These are phyloP conservation scores for Telmatherina bonti DNA, from an alignment of 2,797 vertebrate genomes.

Conservation along the genomic window DNA sequence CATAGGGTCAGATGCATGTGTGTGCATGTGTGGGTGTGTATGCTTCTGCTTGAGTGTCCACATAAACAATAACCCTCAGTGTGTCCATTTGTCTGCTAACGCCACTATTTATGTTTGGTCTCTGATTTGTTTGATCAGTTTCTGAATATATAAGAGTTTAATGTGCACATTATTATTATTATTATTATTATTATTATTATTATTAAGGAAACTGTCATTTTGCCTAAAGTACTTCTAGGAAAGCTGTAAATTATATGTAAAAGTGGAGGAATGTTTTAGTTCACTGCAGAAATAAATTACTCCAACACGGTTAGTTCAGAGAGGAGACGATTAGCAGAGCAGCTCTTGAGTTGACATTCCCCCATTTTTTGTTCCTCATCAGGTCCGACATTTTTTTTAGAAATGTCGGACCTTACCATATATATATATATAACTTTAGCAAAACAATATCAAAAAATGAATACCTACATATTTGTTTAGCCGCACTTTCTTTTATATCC, in stretches of 20 bases:
- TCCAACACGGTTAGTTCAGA: not conserved
- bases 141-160: not conserved
- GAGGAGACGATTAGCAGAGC: no score
- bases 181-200: no score
- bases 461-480: no score
- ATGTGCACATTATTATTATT: no score
- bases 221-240: not conserved
- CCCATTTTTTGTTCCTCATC: no score
- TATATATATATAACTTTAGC: no score
- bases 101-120: not conserved
- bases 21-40: slow-evolving; percentile 25
- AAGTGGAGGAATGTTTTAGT: not conserved
- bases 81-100: not conserved
- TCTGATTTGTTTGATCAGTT: not conserved
- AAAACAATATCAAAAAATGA: no score
- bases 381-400: no score
- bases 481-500: no score
- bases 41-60: not conserved
- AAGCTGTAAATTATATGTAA: not conserved
- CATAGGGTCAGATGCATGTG: slow-evolving; percentile 32
- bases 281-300: not conserved
- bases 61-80: not conserved
- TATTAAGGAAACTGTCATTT: not conserved
- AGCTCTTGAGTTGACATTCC: no score
- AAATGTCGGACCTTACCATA: no score